These are phyloP conservation scores for Smutsia gigantea DNA, from an alignment of 2,797 vertebrate species.

Conservation along the genomic window DNA sequence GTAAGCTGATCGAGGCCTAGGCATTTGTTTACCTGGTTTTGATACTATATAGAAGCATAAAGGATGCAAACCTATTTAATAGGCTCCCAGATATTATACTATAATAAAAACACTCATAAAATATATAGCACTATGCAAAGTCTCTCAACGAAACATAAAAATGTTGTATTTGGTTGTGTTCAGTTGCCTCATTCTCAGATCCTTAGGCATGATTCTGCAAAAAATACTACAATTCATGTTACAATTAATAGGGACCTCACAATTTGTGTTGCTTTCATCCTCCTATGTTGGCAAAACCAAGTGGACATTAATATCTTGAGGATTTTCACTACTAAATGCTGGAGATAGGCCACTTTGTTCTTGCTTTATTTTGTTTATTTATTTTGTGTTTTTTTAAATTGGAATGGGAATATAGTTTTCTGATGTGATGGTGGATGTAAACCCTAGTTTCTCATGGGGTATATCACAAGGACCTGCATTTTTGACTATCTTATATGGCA, in stretches of 20 bases:
- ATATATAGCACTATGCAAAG: background rate
- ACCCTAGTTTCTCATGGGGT: rapidly evolving
- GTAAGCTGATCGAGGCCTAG: background rate
- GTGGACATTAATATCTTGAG: background rate
- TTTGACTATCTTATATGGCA: background rate
- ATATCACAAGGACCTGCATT: too few species aligned
- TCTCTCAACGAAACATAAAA: background rate
- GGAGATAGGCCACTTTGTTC: background rate
- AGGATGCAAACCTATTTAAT: background rate
- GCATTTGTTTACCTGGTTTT: background rate
- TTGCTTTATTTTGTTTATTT: background rate
- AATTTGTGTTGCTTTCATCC: background rate
- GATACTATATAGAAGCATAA: background rate
- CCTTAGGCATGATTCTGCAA: background rate
- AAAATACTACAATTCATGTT: background rate
- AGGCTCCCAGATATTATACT: background rate
- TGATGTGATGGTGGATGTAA: background rate
- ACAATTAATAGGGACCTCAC: background rate
- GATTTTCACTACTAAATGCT: background rate
- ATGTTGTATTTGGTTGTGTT: background rate
- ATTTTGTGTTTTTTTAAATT: background rate
- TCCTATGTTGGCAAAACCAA: background rate
- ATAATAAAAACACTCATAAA: background rate
- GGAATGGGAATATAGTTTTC: background rate
- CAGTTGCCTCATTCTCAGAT: background rate